A percentile compares a stretch with the other conserved stretches of the same genome.
Conservation (phyloP, 2,888 invertebrate genomes). For the Timandra comae region DNA sequence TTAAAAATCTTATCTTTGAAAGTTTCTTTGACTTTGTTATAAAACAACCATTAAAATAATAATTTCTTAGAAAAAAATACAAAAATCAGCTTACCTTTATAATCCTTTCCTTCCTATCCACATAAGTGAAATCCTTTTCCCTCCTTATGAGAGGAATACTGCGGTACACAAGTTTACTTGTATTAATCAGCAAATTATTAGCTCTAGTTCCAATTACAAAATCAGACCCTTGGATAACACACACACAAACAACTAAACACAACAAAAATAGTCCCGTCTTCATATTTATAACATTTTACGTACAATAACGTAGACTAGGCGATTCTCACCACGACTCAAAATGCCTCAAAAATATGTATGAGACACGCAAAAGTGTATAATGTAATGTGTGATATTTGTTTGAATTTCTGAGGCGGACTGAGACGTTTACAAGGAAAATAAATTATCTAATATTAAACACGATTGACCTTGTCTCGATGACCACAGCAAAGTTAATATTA, state of each 20-base stretch:
- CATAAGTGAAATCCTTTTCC: slow-evolving; percentile 57
- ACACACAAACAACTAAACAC: slow-evolving; percentile 39
- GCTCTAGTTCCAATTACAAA: slow-evolving; percentile 51
- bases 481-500: too few relatives aligned
- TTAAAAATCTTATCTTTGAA: too few relatives aligned
- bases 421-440: slow-evolving; percentile 36
- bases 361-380: too few relatives aligned
- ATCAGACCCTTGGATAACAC: slow-evolving; percentile 47
- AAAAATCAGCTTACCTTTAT: slow-evolving; percentile 65
- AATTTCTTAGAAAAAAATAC: too few relatives aligned
- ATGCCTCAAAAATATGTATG: slow-evolving; percentile 6
- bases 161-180: slow-evolving; percentile 48
- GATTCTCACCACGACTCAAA: too few relatives aligned
- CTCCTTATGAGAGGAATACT: slow-evolving; percentile 46
- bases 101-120: slow-evolving; percentile 51
- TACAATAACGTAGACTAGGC: too few relatives aligned
- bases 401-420: slow-evolving; percentile 21
- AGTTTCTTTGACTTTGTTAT: too few relatives aligned
- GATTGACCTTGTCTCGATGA: slow-evolving; percentile 36
- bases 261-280: slow-evolving; percentile 35
- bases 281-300: slow-evolving; percentile 39
- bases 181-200: slow-evolving; percentile 59
- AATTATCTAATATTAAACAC: slow-evolving; percentile 28
- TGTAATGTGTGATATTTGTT: slow-evolving; percentile 2
- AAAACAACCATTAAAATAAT: too few relatives aligned